Percentiles rank a stretch among this genome's conserved stretches.
Conservation (phyloP, 2,797 vertebrate genomes). For the Megaceryle alcyon region DNA sequence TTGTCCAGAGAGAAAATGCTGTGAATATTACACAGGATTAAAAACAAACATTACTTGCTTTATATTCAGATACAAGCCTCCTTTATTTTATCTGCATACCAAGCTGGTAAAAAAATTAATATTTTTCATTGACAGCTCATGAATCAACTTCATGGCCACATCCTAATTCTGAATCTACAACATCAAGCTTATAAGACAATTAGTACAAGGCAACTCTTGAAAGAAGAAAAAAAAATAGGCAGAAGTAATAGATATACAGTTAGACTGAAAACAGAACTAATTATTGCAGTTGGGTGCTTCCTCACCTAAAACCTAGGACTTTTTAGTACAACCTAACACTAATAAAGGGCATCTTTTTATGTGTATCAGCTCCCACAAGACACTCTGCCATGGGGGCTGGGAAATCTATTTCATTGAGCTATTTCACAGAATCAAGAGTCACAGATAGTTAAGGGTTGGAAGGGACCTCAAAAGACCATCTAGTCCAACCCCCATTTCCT, state of each 20-base stretch:
- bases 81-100: background rate
- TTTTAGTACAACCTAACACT: background rate
- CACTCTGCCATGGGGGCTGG: background rate
- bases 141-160: background rate
- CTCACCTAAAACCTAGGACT: background rate
- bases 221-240: background rate
- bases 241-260: background rate
- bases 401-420: background rate
- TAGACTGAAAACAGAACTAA: background rate
- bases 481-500: background rate
- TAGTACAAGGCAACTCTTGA: background rate
- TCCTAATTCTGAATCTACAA: background rate
- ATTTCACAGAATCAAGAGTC: background rate
- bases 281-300: background rate
- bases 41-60: background rate
- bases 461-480: too few relatives aligned
- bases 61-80: background rate
- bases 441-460: too few relatives aligned
- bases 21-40: background rate
- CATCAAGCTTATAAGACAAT: background rate
- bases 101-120: background rate
- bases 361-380: conserved; percentile 9
- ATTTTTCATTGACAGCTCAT: background rate
- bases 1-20: background rate
- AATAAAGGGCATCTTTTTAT: background rate